Conservation (phyloP, 2,888 invertebrate species). For the Nesidiocoris tenuis region DNA sequence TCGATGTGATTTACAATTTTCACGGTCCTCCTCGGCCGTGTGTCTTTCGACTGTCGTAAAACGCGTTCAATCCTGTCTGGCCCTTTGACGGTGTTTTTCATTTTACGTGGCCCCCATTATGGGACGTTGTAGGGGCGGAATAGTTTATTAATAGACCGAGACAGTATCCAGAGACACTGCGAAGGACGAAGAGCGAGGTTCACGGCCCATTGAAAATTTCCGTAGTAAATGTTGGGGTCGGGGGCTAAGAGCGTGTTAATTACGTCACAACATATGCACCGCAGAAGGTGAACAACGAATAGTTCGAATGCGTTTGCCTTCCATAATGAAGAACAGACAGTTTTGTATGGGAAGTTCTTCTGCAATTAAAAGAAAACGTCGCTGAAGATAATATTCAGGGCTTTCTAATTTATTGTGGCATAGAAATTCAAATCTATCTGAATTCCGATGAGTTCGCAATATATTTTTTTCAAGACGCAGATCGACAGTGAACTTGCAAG, state of each 20-base stretch:
- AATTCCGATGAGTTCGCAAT: no score
- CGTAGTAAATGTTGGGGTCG: constrained; percentile 15
- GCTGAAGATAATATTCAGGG: no score
- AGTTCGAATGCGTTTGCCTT: neutral
- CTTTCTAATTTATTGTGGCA: no score
- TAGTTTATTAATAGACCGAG: constrained; percentile 34
- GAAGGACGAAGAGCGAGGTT: no score
- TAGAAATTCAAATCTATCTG: no score
- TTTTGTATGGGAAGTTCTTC: no score
- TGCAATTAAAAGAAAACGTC: no score
- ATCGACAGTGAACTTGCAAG: no score
- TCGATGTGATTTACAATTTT: neutral
- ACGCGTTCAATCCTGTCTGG: neutral
- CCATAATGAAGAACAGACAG: neutral
- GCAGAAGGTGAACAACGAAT: constrained; percentile 12
- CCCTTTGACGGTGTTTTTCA: neutral
- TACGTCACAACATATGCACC: constrained; percentile 37
- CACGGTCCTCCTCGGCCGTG: neutral
- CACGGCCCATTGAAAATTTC: constrained; percentile 36
- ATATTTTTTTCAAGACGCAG: no score
- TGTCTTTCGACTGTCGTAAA: neutral
- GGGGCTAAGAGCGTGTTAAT: constrained; percentile 36
- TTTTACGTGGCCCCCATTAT: neutral
- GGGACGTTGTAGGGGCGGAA: no score
- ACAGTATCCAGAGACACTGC: neutral